phyloP scores from a whole-genome alignment of 2,888 invertebrate species.

The Dioctria rufipes region DNA sequence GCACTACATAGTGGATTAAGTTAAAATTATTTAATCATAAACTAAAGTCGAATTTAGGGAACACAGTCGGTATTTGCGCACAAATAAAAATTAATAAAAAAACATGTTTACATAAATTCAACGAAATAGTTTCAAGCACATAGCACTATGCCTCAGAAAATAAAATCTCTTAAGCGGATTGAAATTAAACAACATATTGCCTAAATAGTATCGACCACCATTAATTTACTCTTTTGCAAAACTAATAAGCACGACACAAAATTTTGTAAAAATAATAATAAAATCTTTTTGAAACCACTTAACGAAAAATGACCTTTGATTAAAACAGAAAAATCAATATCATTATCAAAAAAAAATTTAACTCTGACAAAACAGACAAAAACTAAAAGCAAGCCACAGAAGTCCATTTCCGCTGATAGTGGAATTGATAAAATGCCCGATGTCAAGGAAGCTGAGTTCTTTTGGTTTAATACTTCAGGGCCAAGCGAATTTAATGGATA shows the following conservation, averaged over 20 bases:
- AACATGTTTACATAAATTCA: too few species aligned
- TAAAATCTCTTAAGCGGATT: too few species aligned
- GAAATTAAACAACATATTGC: too few species aligned
- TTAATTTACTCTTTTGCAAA: too few species aligned
- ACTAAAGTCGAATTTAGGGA: too few species aligned
- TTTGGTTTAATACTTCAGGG: conserved; percentile 21
- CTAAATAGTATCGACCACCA: too few species aligned
- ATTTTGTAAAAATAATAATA: not conserved
- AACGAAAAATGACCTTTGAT: conserved; percentile 6
- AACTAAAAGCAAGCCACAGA: conserved; percentile 32
- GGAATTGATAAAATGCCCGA: conserved; percentile 36
- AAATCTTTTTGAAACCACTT: not conserved
- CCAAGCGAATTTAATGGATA: conserved; percentile 20
- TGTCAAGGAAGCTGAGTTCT: conserved; percentile 11
- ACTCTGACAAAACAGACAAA: conserved; percentile 35
- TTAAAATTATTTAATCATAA: too few species aligned
- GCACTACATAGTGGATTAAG: too few species aligned
- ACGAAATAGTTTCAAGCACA: too few species aligned
- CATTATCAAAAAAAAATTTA: conserved; percentile 21
- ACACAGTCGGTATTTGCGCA: too few species aligned
- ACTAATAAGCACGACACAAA: conserved; percentile 7
- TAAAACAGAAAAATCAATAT: conserved; percentile 35
- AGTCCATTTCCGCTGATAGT: conserved; percentile 52
- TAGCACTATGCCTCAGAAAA: too few species aligned
- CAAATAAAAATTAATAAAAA: too few species aligned